phyloP scores from a whole-genome alignment of 2,797 vertebrate genomes.

The Enteromius fasciolatus region DNA sequence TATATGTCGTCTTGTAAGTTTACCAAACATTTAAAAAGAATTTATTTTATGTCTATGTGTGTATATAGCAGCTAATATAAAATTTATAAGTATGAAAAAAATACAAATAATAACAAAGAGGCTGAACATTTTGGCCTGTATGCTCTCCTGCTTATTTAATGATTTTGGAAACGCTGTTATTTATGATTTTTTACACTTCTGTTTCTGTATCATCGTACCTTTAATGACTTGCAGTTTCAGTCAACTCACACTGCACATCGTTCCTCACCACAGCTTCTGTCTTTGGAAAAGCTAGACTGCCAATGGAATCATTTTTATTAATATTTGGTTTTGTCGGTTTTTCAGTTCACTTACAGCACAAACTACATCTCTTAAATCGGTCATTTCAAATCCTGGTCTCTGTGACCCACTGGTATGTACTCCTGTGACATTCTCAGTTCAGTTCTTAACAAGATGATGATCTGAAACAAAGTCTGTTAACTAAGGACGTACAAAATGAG shows the following conservation, averaged over 20 bases:
- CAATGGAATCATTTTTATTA: not conserved
- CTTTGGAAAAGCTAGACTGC: not conserved
- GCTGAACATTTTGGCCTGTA: not conserved
- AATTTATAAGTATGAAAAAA: no score
- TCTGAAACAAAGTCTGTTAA: slow-evolving; percentile 5
- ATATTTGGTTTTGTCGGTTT: not conserved
- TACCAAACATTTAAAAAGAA: not conserved
- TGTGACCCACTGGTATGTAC: not conserved
- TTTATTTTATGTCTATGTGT: not conserved
- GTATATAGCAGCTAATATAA: not conserved
- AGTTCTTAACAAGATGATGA: not conserved
- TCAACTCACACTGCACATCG: not conserved
- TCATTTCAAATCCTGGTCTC: not conserved
- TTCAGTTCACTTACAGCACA: not conserved
- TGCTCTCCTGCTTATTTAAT: not conserved
- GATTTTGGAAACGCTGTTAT: not conserved
- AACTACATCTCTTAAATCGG: not conserved
- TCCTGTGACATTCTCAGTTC: not conserved
- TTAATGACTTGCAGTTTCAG: slow-evolving; percentile 4
- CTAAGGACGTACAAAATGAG: not conserved
- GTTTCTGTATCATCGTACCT: not conserved
- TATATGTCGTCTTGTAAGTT: not conserved
- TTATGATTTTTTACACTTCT: not conserved
- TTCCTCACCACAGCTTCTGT: slow-evolving; percentile 6
- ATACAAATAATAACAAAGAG: not conserved